A percentile compares a stretch with the other conserved stretches of the same genome.
Conservation (phyloP, 1,140 invertebrate species). For the Drosophila pachea region DNA sequence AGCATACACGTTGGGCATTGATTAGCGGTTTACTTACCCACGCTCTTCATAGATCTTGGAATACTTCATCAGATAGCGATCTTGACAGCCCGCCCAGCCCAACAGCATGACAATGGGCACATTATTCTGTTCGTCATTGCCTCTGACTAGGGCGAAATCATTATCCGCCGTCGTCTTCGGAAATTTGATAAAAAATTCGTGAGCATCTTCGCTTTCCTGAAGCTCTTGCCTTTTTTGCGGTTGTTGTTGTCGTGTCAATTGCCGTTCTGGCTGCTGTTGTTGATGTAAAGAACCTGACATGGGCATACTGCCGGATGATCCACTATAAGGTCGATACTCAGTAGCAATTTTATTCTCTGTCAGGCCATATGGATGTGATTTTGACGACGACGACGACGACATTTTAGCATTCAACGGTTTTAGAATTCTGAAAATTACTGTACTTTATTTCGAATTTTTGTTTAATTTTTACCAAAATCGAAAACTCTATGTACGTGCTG, state of each 20-base stretch:
- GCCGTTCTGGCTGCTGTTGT: too few species aligned
- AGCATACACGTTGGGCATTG: too few species aligned
- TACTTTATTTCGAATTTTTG: slow-evolving; percentile 16
- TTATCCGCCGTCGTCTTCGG: slow-evolving; percentile 78
- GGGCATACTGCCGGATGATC: slow-evolving; percentile 18
- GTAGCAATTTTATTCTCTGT: slow-evolving; percentile 34
- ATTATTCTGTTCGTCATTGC: slow-evolving; percentile 80
- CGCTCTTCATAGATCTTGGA: slow-evolving; percentile 87
- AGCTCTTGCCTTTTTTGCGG: not conserved
- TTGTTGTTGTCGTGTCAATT: slow-evolving; percentile 1
- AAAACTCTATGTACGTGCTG: slow-evolving; percentile 2
- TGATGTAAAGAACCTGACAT: slow-evolving; percentile 7
- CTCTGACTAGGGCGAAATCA: slow-evolving; percentile 81
- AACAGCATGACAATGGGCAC: slow-evolving; percentile 86
- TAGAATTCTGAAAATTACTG: slow-evolving; percentile 8
- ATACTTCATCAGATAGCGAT: slow-evolving; percentile 88
- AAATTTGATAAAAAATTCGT: slow-evolving; percentile 84
- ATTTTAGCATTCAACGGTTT: slow-evolving; percentile 44
- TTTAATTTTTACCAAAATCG: slow-evolving; percentile 10
- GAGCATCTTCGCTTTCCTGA: slow-evolving; percentile 74
- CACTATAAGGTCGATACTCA: slow-evolving; percentile 38
- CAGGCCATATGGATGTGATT: slow-evolving; percentile 47
- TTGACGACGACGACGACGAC: slow-evolving; percentile 36
- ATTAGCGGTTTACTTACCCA: slow-evolving; percentile 80
- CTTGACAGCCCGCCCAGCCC: slow-evolving; percentile 89